Conservation (phyloP, 2,113 vertebrate species). For the Toxotes chatareus region DNA sequence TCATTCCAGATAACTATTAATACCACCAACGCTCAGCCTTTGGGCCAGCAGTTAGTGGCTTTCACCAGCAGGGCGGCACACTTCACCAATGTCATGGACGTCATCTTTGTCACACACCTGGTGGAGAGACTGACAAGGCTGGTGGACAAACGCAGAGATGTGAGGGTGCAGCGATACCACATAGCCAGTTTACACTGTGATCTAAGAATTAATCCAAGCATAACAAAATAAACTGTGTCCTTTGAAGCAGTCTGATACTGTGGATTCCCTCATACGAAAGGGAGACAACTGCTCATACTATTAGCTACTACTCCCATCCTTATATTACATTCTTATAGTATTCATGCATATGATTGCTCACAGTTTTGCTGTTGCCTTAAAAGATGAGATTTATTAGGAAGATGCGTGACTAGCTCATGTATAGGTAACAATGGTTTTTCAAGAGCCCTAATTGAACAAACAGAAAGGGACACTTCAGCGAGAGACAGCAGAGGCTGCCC, state of each 20-base stretch:
- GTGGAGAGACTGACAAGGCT: slow-evolving; percentile 90
- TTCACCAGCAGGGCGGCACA: slow-evolving; percentile 88
- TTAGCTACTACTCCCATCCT: slow-evolving; percentile 55
- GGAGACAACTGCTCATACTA: too few species aligned
- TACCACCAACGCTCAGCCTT: slow-evolving; percentile 85
- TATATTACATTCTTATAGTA: slow-evolving; percentile 15
- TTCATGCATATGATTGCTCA: slow-evolving; percentile 39
- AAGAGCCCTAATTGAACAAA: slow-evolving; percentile 7
- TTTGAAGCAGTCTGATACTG: background rate
- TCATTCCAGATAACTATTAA: slow-evolving; percentile 88
- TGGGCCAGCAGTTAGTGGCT: slow-evolving; percentile 88
- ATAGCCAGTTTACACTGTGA: background rate
- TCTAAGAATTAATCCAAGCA: too few species aligned
- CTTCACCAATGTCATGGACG: slow-evolving; percentile 92
- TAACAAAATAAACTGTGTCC: background rate
- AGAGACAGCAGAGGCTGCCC: slow-evolving; percentile 6
- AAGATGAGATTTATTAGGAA: slow-evolving; percentile 1
- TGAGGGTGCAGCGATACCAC: slow-evolving; percentile 69
- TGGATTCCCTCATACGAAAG: too few species aligned
- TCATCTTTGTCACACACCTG: slow-evolving; percentile 91
- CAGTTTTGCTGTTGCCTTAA: slow-evolving; percentile 24
- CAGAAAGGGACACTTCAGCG: background rate
- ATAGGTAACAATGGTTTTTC: background rate
- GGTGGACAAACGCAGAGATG: slow-evolving; percentile 86
- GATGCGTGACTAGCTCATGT: slow-evolving; percentile 1